A percentile compares a stretch with the other conserved stretches of the same genome.
Evolutionary conservation across 2,888 invertebrate genomes (phyloP).

Genomic region (Campaea margaritaria): DNA sequence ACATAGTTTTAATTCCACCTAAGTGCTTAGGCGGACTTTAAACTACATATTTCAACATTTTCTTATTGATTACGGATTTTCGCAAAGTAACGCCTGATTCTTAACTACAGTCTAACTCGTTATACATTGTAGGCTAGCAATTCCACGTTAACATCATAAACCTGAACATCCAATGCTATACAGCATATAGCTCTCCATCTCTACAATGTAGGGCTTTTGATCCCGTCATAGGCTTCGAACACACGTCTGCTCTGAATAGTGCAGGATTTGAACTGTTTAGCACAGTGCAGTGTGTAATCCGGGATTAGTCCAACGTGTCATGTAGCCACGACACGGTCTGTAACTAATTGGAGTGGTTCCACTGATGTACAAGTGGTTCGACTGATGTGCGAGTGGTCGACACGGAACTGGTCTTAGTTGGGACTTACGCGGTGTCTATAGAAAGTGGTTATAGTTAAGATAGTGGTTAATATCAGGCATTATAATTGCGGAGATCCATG

Average conservation of each 20-base stretch:
- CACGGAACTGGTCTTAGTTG: constrained; percentile 54
- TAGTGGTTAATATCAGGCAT: no score
- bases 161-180: no score
- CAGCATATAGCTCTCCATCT: neutral
- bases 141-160: no score
- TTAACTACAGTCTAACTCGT: no score
- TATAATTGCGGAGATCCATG: no score
- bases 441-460: no score
- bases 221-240: constrained; percentile 80
- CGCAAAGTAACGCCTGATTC: no score
- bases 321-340: constrained; percentile 67
- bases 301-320: constrained; percentile 73
- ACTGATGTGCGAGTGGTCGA: constrained; percentile 57
- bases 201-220: constrained; percentile 62
- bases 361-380: constrained; percentile 58
- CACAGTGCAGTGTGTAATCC: constrained; percentile 70
- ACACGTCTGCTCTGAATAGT: constrained; percentile 74
- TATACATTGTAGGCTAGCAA: no score
- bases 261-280: constrained; percentile 71
- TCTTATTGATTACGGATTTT: no score
- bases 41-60: no score
- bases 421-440: constrained; percentile 12
- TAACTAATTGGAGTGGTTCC: constrained; percentile 71
- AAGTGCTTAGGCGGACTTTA: no score
- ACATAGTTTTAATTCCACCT: no score